Conservation (phyloP, 2,113 vertebrate species). For the Mionectes macconnelli region DNA sequence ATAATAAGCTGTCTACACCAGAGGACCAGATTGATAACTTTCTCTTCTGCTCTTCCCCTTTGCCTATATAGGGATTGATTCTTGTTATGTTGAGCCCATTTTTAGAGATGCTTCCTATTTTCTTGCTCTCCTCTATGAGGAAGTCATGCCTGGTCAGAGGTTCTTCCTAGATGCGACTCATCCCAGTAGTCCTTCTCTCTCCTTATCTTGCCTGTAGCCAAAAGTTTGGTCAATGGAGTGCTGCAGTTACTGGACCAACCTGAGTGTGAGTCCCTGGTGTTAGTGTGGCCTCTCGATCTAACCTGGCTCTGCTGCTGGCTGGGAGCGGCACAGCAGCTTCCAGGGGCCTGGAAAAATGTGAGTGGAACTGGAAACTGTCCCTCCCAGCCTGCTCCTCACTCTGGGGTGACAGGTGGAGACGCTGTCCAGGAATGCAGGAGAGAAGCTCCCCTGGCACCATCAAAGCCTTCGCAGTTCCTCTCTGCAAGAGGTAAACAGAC, state of each 20-base stretch:
- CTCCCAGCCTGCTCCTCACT: fast-evolving
- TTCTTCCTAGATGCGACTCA: neutral
- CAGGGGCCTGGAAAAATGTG: neutral
- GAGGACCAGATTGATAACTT: neutral
- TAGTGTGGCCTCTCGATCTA: neutral
- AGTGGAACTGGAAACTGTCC: neutral
- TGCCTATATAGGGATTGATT: neutral
- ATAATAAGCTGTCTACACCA: neutral
- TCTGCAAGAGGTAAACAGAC: neutral
- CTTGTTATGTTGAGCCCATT: neutral
- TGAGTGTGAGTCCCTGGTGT: neutral
- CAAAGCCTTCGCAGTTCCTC: neutral
- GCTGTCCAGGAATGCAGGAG: neutral
- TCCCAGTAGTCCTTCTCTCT: neutral
- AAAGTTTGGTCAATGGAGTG: neutral
- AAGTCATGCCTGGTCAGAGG: neutral
- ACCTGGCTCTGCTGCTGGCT: neutral
- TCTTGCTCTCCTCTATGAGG: neutral
- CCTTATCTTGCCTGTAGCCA: neutral
- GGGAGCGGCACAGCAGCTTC: neutral
- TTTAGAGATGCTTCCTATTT: neutral
- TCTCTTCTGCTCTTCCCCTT: neutral
- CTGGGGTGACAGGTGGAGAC: neutral
- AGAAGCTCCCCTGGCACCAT: neutral
- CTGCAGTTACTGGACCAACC: neutral